Percentiles rank a stretch among this genome's conserved stretches.
These are phyloP conservation scores for Gerris lacustris DNA, from an alignment of 2,888 invertebrate genomes.

Conservation along the genomic window DNA sequence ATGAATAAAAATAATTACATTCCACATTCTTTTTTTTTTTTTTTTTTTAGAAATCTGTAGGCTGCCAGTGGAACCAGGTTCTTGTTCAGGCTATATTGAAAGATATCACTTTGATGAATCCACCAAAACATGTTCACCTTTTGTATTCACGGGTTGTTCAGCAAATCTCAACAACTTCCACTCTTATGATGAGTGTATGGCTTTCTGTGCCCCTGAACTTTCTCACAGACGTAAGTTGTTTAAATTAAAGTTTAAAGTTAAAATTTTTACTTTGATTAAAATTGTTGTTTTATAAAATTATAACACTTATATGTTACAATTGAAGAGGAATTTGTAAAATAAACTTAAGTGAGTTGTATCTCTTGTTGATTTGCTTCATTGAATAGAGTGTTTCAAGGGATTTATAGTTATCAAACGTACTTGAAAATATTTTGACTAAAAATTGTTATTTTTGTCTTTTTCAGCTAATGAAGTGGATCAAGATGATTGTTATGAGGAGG, in stretches of 20 bases:
- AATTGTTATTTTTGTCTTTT: conserved; percentile 17
- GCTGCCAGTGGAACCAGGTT: conserved; percentile 50
- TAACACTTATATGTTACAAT: too few species aligned
- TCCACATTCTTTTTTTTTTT: not conserved
- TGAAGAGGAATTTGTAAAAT: too few species aligned
- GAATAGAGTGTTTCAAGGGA: too few species aligned
- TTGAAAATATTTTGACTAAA: too few species aligned
- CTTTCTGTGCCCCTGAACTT: conserved; percentile 41
- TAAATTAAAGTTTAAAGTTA: not conserved
- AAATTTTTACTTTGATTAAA: not conserved
- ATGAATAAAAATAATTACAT: too few species aligned
- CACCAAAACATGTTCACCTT: conserved; percentile 58
- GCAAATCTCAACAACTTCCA: conserved; percentile 78
- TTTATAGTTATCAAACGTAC: too few species aligned
- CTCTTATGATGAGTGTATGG: conserved; percentile 55
- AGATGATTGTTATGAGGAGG: conserved; percentile 31
- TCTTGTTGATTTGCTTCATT: too few species aligned
- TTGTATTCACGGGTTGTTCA: conserved; percentile 75
- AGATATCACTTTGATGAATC: conserved; percentile 61
- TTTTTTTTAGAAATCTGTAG: conserved; percentile 47
- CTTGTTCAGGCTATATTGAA: conserved; percentile 41
- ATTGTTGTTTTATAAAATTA: too few species aligned
- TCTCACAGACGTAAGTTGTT: not conserved
- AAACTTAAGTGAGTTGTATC: too few species aligned
- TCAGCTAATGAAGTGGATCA: conserved; percentile 38